These are phyloP conservation scores for Xestia sexstrigata DNA, from an alignment of 2,888 invertebrate genomes.

Conservation along the genomic window DNA sequence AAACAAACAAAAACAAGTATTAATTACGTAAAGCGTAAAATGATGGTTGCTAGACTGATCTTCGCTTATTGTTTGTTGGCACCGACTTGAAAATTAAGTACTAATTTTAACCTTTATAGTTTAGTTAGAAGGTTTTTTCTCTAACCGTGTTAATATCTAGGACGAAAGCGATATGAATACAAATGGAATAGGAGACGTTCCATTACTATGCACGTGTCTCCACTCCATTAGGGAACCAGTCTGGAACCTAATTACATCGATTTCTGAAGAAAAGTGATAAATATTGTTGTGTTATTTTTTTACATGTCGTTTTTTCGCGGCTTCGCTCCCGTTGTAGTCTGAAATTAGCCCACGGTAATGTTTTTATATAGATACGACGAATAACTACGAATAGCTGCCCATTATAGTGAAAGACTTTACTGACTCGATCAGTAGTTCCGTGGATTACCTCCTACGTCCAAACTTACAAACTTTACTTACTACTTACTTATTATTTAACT, in stretches of 20 bases:
- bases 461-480: no score
- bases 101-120: no score
- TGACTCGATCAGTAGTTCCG: no score
- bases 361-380: background rate
- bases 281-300: background rate
- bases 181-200: constrained; percentile 7
- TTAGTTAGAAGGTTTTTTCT: no score
- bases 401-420: background rate
- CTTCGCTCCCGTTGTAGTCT: background rate
- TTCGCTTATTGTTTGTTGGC: no score
- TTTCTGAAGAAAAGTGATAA: background rate
- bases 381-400: background rate
- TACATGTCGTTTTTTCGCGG: background rate
- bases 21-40: no score
- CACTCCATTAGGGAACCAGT: background rate
- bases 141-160: background rate
- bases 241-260: background rate
- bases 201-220: constrained; percentile 23
- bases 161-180: background rate
- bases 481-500: no score
- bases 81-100: no score
- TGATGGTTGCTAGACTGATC: no score
- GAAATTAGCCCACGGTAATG: no score
- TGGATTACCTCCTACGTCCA: no score
- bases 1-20: no score